phyloP scores from a whole-genome alignment of 30 jellyfish, hydroid and myxozoan genomes.

The Euphysa ruthae region DNA sequence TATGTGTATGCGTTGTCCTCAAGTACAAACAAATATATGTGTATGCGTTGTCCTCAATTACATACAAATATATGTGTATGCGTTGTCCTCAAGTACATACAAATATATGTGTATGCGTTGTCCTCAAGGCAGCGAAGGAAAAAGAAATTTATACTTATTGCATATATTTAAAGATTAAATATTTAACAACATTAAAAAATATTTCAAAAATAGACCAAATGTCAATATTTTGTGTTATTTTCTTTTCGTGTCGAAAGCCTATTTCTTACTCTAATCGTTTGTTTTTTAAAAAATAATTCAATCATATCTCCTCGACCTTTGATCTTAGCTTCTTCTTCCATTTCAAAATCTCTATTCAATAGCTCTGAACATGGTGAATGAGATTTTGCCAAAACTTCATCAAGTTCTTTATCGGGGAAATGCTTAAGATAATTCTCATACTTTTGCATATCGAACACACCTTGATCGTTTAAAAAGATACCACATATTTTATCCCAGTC shows the following conservation, averaged over 20 bases:
- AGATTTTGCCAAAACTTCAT: constrained; percentile 14
- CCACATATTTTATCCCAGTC: constrained; percentile 13
- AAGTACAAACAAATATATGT: no score
- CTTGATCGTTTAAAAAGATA: constrained; percentile 13
- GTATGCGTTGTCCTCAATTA: no score
- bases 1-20: no score
- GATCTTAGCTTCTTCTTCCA: constrained; percentile 13
- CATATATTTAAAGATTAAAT: not conserved
- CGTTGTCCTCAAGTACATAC: no score
- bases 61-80: no score
- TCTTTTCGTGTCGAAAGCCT: constrained; percentile 10
- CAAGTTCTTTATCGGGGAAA: constrained; percentile 23
- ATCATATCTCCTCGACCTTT: constrained; percentile 10
- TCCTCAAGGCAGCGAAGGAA: no score
- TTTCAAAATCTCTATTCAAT: constrained; percentile 5
- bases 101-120: no score
- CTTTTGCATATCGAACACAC: constrained; percentile 3
- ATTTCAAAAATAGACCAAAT: not conserved
- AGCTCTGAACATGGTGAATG: constrained; percentile 1
- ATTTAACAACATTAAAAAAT: not conserved
- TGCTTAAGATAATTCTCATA: constrained; percentile 7
- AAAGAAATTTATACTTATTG: no score
- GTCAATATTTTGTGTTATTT: constrained; percentile 26
- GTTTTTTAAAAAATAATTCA: constrained; percentile 8
- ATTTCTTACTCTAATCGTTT: not conserved